Evolutionary conservation across 2,113 vertebrate species (phyloP), one percentile per base, ranked within the genome.

Genomic region (Platanista minor): DNA sequence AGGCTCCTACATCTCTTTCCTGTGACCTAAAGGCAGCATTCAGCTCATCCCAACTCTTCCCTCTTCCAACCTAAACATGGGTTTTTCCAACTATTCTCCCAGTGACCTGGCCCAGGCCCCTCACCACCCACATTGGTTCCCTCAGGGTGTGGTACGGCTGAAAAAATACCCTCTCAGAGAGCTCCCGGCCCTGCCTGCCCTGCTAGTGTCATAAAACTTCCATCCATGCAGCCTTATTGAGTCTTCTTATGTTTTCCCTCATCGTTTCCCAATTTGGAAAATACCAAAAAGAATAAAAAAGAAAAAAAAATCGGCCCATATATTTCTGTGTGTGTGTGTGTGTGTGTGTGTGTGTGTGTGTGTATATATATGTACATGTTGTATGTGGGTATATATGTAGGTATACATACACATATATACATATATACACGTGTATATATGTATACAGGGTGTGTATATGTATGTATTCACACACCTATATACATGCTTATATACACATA

Each of bases 91-190:
- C 23, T n/a, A 8, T 74, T 46, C 77, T 33, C 81, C 66, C 25
- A 7, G 27, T 1, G 36, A 39, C 46, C 7, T 0, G 6, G 57
- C 57, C 57, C 36, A 17, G 20, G 36, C 6, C 9, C 83, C 66
- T 54, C 8, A 27, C 31, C 17, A 5, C 17, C 46, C 41, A 3
- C 3, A 0, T 31, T 0, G 0, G 7, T n/a, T 31, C 25, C 74
- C 23, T 12, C 1, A 1, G 7, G 75, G 54, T 17, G 5, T 46
- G 5, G 25, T 23, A 13, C 5, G 36, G 36, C 72, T 23, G 33
- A 66, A 33, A 0, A 0, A 20, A 23, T 10, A 6, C 59, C 25
- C 57, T 49, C n/a, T 41, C 43, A 0, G 1, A 33, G 31, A 5
- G 15, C 2, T 5, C 23, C 3, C 2, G 0, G 64, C 27, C 3